Base-by-base conservation (phyloP, 2,797 vertebrate species). In the Poecilia wingei region DNA sequence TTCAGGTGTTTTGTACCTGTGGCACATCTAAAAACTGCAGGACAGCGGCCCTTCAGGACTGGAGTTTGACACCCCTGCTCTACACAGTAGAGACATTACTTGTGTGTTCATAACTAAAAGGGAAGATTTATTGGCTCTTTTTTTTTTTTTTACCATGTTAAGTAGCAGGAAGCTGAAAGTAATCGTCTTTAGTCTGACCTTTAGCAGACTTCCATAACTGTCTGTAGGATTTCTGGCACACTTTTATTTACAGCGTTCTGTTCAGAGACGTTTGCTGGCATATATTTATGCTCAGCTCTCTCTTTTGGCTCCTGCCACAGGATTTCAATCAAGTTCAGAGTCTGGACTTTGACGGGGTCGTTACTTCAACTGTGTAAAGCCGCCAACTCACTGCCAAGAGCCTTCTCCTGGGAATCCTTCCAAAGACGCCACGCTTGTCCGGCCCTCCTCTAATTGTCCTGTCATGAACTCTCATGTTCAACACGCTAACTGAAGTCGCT, bases 301-400 rank as follows among this genome's bases (percentile, higher is more conserved):
- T 68, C 51, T 43, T 71, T 71, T 46, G 68, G 68, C 68, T 71
- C 43, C 43, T 25, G 28, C 25, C 41, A 71, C 43, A 46, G 68
- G n/a, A 71, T 71, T 71, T 46, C 68, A 71, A 71, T 46, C 25
- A 71, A 71, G 41, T 71, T 28, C 51, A 46, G 68, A 71, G 68
- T 45, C 41, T 71, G 68, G 68, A 71, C 68, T 71, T 71, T 71
- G 68, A 71, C 13, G 14, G 14, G 68, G 68, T 46, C 43, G 41
- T 71, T 71, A 18, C 68, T 46, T 71, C 43, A 71, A 46, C 68
- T 46, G 46, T 71, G 41, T 28, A 16, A 46, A n/a, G 10, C 68
- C 43, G 68, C 68, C 68, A 70, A 71, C 68, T 71, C 8, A 13
- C 25, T 46, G 68, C 68, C 43, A 71, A 16, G 41, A 71, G 68